These are phyloP conservation scores for Acanthaster planci DNA, from an alignment of 35 echinoderm and acorn worm species.

Conservation along the genomic window DNA sequence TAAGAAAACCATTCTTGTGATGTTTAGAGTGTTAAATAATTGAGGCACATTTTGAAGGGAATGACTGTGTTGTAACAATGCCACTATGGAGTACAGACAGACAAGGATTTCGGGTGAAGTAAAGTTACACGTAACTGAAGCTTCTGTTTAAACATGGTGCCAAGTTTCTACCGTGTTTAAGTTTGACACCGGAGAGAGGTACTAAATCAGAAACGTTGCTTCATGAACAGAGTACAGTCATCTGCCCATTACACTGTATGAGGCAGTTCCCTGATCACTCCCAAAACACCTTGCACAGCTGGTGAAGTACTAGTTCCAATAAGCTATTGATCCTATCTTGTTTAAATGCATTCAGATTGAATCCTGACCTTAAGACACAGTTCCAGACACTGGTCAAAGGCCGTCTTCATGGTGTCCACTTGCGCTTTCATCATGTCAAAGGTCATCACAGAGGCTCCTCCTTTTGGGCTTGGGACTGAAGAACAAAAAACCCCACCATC, in stretches of 20 bases:
- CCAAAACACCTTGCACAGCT: not conserved
- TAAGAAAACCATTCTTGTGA: no score
- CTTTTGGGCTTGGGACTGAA: not conserved
- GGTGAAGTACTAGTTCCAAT: not conserved
- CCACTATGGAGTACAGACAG: no score
- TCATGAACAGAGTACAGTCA: no score
- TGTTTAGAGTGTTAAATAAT: no score
- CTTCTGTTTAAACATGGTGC: no score
- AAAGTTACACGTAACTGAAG: no score
- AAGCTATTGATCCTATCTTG: not conserved
- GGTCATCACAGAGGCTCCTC: conserved; percentile 3
- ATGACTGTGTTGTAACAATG: no score
- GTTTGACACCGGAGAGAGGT: no score
- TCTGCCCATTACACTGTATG: not conserved
- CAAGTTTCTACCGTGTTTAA: no score
- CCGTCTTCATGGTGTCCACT: conserved; percentile 57
- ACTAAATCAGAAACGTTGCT: no score
- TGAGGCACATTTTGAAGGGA: no score
- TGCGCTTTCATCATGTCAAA: conserved; percentile 22
- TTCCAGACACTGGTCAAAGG: conserved; percentile 48
- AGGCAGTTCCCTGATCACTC: not conserved
- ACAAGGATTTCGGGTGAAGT: no score
- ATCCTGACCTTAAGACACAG: conserved; percentile 11
- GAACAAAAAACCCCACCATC: not conserved
- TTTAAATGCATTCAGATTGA: not conserved